phyloP scores from a whole-genome alignment of 2,888 invertebrate species.

The Dendrolimus pini region DNA sequence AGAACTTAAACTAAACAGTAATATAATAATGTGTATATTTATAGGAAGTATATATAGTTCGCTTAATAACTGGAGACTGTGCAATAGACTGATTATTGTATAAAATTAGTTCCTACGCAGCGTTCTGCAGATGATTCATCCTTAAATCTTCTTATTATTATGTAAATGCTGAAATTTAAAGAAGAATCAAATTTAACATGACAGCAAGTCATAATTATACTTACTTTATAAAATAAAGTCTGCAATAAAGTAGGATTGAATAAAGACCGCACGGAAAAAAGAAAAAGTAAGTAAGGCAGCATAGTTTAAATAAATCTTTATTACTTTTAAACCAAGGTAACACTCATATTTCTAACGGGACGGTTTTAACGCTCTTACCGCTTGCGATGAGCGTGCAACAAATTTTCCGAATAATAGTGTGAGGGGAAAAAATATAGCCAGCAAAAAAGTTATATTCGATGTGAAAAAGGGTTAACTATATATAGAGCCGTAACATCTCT shows the following conservation, averaged over 20 bases:
- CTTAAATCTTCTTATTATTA: no score
- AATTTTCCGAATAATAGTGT: constrained; percentile 52
- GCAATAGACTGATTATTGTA: no score
- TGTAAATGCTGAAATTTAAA: no score
- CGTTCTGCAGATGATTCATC: no score
- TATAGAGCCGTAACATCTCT: constrained; percentile 32
- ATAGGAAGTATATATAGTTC: no score
- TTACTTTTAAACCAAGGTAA: constrained; percentile 48
- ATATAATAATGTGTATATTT: no score
- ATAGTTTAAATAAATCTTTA: constrained; percentile 63
- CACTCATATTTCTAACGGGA: constrained; percentile 57
- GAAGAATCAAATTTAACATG: no score
- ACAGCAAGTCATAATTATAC: no score
- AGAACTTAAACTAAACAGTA: no score
- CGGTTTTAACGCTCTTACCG: constrained; percentile 54
- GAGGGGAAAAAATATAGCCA: constrained; percentile 30
- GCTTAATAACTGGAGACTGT: no score
- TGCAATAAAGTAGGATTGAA: not conserved
- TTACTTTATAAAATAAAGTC: no score
- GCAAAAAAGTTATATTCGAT: constrained; percentile 28
- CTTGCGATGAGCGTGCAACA: constrained; percentile 57
- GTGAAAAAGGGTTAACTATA: constrained; percentile 30
- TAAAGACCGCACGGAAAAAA: constrained; percentile 10
- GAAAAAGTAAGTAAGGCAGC: constrained; percentile 12
- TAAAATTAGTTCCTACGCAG: no score